Evolutionary conservation across 2,888 invertebrate species (phyloP).

Genomic region (Anodontia alba): DNA sequence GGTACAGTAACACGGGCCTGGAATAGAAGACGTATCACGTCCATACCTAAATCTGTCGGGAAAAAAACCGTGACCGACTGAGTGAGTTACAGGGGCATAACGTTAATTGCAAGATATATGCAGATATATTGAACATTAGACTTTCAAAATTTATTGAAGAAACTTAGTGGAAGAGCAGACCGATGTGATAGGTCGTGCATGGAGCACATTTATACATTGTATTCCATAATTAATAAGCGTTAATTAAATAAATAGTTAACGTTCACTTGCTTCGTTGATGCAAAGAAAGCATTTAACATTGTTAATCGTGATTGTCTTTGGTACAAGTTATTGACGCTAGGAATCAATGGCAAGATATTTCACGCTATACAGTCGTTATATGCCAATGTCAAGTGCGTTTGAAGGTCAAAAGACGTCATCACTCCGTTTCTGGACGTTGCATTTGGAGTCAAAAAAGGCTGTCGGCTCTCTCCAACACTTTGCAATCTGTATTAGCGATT

Average conservation of each 20-base stretch:
- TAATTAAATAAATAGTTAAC: neutral
- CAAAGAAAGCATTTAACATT: neutral
- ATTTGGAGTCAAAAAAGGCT: conserved; percentile 36
- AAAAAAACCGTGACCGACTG: no score
- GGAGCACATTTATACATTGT: conserved; percentile 29
- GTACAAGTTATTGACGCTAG: conserved; percentile 3
- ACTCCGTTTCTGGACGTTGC: conserved; percentile 23
- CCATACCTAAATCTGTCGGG: no score
- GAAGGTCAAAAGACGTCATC: neutral
- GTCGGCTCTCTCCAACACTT: conserved; percentile 31
- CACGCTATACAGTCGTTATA: conserved; percentile 31
- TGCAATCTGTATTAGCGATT: conserved; percentile 30
- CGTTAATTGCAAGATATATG: conserved; percentile 28
- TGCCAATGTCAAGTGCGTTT: neutral
- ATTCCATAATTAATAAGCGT: conserved; percentile 24
- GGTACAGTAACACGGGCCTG: neutral
- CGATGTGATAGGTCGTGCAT: conserved; percentile 18
- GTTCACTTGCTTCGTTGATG: conserved; percentile 29
- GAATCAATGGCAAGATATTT: conserved; percentile 32
- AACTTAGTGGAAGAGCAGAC: neutral
- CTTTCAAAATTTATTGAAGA: conserved; percentile 11
- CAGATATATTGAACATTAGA: conserved; percentile 19
- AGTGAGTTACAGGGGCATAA: conserved; percentile 31
- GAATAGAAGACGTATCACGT: conserved; percentile 17
- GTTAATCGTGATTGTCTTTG: conserved; percentile 26